A percentile compares a stretch with the other conserved stretches of the same genome.
These are phyloP conservation scores for Neotoxoptera formosana DNA, from an alignment of 1,140 invertebrate species.

Conservation along the genomic window DNA sequence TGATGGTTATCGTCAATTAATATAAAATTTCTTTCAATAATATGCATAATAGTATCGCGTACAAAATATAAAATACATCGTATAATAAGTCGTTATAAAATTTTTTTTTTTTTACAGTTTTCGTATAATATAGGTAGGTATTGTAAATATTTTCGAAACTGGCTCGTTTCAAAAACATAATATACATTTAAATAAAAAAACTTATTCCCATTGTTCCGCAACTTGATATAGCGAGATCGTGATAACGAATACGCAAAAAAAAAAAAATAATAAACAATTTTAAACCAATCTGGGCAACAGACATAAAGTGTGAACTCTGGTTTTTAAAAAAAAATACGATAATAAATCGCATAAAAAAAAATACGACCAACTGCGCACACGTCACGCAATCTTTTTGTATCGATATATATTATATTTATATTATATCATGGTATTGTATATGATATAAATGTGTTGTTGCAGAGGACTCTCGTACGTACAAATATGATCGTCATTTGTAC, in stretches of 20 bases:
- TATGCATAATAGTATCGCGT: not conserved
- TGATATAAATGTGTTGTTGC: not conserved
- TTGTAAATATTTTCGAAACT: not conserved
- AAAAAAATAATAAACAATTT: not conserved
- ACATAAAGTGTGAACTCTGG: conserved; percentile 15
- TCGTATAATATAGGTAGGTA: not conserved
- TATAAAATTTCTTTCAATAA: not conserved
- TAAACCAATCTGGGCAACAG: not conserved
- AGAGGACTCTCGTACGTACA: not conserved
- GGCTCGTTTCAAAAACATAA: not conserved
- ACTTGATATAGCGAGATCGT: not conserved
- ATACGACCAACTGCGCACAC: not conserved
- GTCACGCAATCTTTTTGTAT: not conserved
- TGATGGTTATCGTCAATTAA: not conserved
- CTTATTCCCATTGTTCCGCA: not conserved
- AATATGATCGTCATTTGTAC: not conserved
- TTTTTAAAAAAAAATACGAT: not conserved
- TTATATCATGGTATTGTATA: not conserved
- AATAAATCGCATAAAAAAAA: not conserved
- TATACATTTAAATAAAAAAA: conserved; percentile 18
- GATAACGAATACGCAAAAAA: not conserved
- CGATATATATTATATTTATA: not conserved
- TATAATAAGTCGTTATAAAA: not conserved
- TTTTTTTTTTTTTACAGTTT: not conserved
- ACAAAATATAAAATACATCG: not conserved